Evolutionary conservation across 2,888 invertebrate species (phyloP).

Genomic region (Myathropa florea): DNA sequence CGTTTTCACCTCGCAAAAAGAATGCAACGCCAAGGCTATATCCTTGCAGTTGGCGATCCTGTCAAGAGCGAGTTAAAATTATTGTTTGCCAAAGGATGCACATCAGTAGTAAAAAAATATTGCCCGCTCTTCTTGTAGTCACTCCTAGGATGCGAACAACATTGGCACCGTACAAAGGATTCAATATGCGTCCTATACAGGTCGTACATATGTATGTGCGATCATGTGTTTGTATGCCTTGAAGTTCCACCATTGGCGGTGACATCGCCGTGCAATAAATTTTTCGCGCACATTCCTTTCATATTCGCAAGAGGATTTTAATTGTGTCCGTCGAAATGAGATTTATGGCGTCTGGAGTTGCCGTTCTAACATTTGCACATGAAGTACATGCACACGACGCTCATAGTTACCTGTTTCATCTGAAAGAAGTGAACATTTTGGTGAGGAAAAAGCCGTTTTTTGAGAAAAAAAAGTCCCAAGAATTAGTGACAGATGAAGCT

Average conservation of each 20-base stretch:
- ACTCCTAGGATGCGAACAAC: neutral
- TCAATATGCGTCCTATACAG: neutral
- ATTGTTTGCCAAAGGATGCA: constrained; percentile 36
- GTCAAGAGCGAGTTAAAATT: constrained; percentile 45
- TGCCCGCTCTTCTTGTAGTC: constrained; percentile 8
- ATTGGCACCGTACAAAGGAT: neutral
- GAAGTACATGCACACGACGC: too few relatives aligned
- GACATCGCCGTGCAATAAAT: constrained; percentile 50
- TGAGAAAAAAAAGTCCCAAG: too few relatives aligned
- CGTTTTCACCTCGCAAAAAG: constrained; percentile 40
- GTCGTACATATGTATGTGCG: neutral
- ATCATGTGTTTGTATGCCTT: neutral
- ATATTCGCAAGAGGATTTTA: constrained; percentile 48
- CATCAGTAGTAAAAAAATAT: neutral
- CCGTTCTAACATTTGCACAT: neutral
- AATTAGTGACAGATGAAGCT: too few relatives aligned
- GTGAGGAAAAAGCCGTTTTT: too few relatives aligned
- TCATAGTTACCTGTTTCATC: too few relatives aligned
- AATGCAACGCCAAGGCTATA: neutral
- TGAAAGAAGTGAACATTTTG: too few relatives aligned
- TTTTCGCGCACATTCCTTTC: constrained; percentile 34
- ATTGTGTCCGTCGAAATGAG: constrained; percentile 51
- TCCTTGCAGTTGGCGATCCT: constrained; percentile 38
- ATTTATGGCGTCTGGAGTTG: constrained; percentile 40
- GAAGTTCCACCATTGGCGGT: constrained; percentile 37